These are phyloP conservation scores for Thunnus maccoyii DNA, from an alignment of 2,113 vertebrate genomes.

Conservation along the genomic window DNA sequence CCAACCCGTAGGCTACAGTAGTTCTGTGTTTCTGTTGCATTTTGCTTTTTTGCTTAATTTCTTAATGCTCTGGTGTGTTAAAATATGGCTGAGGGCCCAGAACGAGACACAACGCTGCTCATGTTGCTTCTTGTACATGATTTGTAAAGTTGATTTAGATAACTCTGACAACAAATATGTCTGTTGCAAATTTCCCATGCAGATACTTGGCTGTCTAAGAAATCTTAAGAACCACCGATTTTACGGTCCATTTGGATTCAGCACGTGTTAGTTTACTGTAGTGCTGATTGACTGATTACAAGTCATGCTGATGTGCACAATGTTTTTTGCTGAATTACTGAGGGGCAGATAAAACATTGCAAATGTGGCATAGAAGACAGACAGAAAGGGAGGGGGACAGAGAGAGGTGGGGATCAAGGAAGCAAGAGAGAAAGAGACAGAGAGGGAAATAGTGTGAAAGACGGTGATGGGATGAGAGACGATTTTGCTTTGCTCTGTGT, in stretches of 20 bases:
- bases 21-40: conserved; percentile 49
- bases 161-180: conserved; percentile 35
- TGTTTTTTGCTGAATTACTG: conserved; percentile 49
- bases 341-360: conserved; percentile 48
- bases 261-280: conserved; percentile 31
- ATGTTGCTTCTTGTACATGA: conserved; percentile 24
- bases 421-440: conserved; percentile 30
- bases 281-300: conserved; percentile 63
- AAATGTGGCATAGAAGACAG: conserved; percentile 53
- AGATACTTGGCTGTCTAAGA: conserved; percentile 36
- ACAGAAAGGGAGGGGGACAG: not conserved
- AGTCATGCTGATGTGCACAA: conserved; percentile 53
- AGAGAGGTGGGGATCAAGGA: conserved; percentile 45
- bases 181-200: conserved; percentile 25
- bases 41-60: conserved; percentile 60
- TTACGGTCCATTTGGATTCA: conserved; percentile 49
- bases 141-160: conserved; percentile 45
- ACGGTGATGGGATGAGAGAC: conserved; percentile 67
- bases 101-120: conserved; percentile 35
- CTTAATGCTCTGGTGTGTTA: conserved; percentile 65
- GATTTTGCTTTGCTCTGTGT: conserved; percentile 75
- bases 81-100: conserved; percentile 43
- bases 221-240: conserved; percentile 43
- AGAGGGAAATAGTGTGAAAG: conserved; percentile 62
- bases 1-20: conserved; percentile 49